phyloP scores from a whole-genome alignment of 2,888 invertebrate species.

The Polymixis flavicincta region DNA sequence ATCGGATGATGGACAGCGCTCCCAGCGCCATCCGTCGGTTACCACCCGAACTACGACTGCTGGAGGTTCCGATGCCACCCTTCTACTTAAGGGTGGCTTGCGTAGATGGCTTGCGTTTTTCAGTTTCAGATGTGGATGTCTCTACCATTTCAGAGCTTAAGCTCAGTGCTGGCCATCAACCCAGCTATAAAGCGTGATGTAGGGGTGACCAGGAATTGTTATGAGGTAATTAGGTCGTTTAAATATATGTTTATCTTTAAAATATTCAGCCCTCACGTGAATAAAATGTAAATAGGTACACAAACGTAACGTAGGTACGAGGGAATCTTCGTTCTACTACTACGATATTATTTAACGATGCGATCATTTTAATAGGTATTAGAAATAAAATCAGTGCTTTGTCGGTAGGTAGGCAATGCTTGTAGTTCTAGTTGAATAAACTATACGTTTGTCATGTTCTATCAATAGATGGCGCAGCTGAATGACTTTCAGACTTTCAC shows the following conservation, averaged over 20 bases:
- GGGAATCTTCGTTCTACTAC: no score
- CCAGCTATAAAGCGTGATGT: not conserved
- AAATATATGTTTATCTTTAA: not conserved
- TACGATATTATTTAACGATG: not conserved
- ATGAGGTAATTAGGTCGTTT: not conserved
- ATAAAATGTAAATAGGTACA: not conserved
- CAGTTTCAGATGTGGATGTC: not conserved
- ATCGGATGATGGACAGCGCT: not conserved
- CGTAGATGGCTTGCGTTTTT: not conserved
- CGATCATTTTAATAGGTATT: not conserved
- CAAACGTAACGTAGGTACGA: not conserved
- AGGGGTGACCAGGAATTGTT: not conserved
- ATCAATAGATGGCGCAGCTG: slow-evolving; percentile 1
- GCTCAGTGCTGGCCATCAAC: not conserved
- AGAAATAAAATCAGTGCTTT: not conserved
- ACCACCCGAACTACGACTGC: not conserved
- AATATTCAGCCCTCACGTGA: not conserved
- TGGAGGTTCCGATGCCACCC: not conserved
- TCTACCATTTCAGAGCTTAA: not conserved
- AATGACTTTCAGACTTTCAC: not conserved
- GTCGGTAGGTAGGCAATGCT: not conserved
- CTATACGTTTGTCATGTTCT: not conserved
- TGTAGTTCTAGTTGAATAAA: not conserved
- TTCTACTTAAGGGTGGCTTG: not conserved
- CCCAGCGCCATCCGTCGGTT: slow-evolving; percentile 27